Percentiles rank a stretch among this genome's conserved stretches.
phyloP scores from a whole-genome alignment of 1,140 invertebrate genomes.

The Aphidius ervi region DNA sequence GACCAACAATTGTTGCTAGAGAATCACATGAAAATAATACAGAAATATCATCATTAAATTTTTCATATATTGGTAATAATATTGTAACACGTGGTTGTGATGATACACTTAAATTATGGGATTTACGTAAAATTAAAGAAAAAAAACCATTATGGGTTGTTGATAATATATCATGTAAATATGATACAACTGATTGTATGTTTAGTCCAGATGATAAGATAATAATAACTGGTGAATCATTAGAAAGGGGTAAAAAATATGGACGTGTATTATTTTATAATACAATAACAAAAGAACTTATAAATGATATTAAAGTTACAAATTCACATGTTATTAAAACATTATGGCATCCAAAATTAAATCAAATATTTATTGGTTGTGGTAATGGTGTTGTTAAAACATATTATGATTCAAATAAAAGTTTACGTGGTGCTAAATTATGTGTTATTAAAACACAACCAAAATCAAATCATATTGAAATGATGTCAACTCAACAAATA shows the following conservation, averaged over 20 bases:
- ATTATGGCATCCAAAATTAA: conserved; percentile 94
- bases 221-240: conserved; percentile 82
- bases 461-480: conserved; percentile 77
- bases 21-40: conserved; percentile 77
- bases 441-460: conserved; percentile 80
- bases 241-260: conserved; percentile 64
- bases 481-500: conserved; percentile 88
- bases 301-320: conserved; percentile 70
- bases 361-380: conserved; percentile 92
- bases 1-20: conserved; percentile 72
- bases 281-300: conserved; percentile 70
- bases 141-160: conserved; percentile 65
- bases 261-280: conserved; percentile 83
- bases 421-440: conserved; percentile 85
- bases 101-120: conserved; percentile 94
- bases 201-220: conserved; percentile 93
- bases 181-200: conserved; percentile 86
- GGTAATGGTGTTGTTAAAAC: conserved; percentile 88
- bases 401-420: conserved; percentile 84
- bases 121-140: conserved; percentile 75
- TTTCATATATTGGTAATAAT: conserved; percentile 81
- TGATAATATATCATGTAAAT: conserved; percentile 70
- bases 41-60: conserved; percentile 81
- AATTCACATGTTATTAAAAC: conserved; percentile 83
- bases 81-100: conserved; percentile 84